Evolutionary conservation across 2,888 invertebrate genomes (phyloP), one percentile per base, ranked within the genome.

Genomic region (Caradrina kadenii): DNA sequence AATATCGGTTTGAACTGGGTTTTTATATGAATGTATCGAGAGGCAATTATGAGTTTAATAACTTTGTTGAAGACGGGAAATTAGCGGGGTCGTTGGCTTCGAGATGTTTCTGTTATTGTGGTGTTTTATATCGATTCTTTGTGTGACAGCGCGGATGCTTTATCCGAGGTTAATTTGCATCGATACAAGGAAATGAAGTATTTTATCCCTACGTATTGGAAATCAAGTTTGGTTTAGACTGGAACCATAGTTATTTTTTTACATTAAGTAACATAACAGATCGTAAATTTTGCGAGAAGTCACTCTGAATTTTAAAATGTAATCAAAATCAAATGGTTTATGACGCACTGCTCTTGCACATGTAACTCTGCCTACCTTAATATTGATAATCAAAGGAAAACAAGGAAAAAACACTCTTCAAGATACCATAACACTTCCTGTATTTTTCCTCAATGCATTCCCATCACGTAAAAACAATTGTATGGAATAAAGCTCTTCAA

Each of bases 1-100:
- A 91, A 92, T 94, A 93, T 93, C 89, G 89, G 86, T 89, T 87
- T 80, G 85, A 86, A 86, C 86, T 86, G 84, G 85, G 86, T 86
- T 82, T 88, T 79, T 71, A 75, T 78, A 68, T 60, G 65, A 45
- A 76, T 69, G 55, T 74, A 69, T 68, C 69, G 60, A 52, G 70
- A 67, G 35, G 63, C 54, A 83, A 78, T 78, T 78, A 72, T 68
- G 61, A 83, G 73, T 81, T 83, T 75, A 73, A 70, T 79, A 66
- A 76, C 76, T 69, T 79, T 75, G 69, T 73, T 65, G 62, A 76
- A 69, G 81, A 63, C 22, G 61, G 59, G n/a, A 66, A 70, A 76
- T 76, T 80, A 70, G 80, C 69, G 48, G 54, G 70, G 65, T 63
- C 81, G 45, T 52, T 80, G 71, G 42, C 77, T 42, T 11, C 1